Evolutionary conservation across 1,140 invertebrate species (phyloP), one percentile per base, ranked within the genome.

Genomic region (Glossosoma conforme): DNA sequence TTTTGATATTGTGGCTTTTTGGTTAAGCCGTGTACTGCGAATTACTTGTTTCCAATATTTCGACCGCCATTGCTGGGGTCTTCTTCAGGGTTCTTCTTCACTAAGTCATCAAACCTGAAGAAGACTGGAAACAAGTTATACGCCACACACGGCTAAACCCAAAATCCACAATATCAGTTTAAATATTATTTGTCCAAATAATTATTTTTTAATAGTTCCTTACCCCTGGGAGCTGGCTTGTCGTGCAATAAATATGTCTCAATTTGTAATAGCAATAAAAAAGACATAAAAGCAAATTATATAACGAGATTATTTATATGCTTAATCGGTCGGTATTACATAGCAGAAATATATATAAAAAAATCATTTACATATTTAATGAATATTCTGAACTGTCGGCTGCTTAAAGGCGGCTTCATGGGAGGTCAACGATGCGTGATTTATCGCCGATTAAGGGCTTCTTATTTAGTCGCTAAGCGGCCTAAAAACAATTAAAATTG

Each of bases 221-320:
- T 10, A 41, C 14, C 35, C 21, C 35, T 48, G 36, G 22, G 14
- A 25, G n/a, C n/a, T n/a, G n/a, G n/a, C n/a, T n/a, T n/a, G n/a
- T n/a, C n/a, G n/a, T 11, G 21, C 37, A 52, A 52, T 57, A 57
- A 52, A 57, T 40, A 49, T 52, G 55, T 57, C 55, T 47, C 55
- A 57, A 57, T 57, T 52, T 52, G 50, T 33, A 28, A 43, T 38
- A 51, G 48, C 48, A 19, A 46, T 56, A 56, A 56, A 56, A 51
- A n/a, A n/a, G n/a, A 30, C 25, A 47, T 43, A 25, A 33, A 22
- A 18, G 33, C 33, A 46, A 18, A 42, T 47, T 56, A 45, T 42
- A 35, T 25, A 48, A 44, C 49, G 55, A 57, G 49, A 57, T 57
- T 57, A 48, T 52, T 57, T 52, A 57, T 36, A 21, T 30, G 44